Base-by-base conservation (phyloP, 2,888 invertebrate species). In the Pecten maximus region DNA sequence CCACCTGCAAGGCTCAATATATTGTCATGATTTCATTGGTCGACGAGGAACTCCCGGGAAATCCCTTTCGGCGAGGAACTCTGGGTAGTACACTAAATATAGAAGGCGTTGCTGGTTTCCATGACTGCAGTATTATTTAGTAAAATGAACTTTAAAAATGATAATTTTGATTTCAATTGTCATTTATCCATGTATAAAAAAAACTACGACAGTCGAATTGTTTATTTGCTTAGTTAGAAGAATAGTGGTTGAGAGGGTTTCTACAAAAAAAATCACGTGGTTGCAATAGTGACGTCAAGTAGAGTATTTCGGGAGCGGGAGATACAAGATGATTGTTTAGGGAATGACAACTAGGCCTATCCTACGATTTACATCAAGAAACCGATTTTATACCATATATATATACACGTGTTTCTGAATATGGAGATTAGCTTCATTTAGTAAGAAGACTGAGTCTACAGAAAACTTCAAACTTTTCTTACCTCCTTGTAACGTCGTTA, bases 271-370 rank as follows among this genome's bases (percentile, higher is more conserved):
- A 28, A 28, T 74, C 74, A 74, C 35, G 74, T 74, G 74, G 35
- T 74, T 35, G 8, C 23, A 1, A 74, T 74, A 28, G 28, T 90
- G 90, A 90, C 90, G 90, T 90, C 88, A 90, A 23, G 87, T 15
- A 50, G 40, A 40, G 89, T 44, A 91, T 91, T 91, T 91, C 89
- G 89, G 89, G 87, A 74, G 88, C 89, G 91, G 87, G 40, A 89
- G 74, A 87, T 87, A 88, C 87, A 44, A 90, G 16, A 88, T 48
- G 50, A 87, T n/a, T 23, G 40, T 87, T 40, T 74, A 74, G 74
- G 8, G 74, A 4, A 23, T 74, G 35, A 15, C 28, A 74, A 23
- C 35, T 35, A 74, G 48, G 2, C 19, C 54, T 1, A 54, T 12
- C 12, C 6, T 44, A 44, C 44, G 44, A 10, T 44, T 12, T 44